Evolutionary conservation across 2,797 vertebrate species (phyloP).

Genomic region (Xiphorhynchus erythropygius): DNA sequence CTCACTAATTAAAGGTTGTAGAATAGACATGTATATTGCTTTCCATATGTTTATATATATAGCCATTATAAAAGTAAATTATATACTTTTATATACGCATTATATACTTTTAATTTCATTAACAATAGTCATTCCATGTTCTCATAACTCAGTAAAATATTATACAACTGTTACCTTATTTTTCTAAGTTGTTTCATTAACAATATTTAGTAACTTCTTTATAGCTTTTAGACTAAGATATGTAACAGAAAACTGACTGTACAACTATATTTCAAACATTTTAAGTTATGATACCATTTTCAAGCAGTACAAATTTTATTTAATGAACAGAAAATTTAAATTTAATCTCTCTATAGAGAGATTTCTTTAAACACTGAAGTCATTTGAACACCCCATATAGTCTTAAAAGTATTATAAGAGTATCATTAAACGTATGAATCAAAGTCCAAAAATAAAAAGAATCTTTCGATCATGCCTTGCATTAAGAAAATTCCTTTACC

Average conservation of each 20-base stretch:
- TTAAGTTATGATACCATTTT: not conserved
- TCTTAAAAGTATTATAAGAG: not conserved
- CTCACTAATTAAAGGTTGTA: not conserved
- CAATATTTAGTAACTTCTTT: not conserved
- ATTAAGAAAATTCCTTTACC: not conserved
- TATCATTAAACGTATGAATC: not conserved
- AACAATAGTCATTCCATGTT: not conserved
- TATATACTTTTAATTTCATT: not conserved
- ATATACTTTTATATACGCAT: not conserved
- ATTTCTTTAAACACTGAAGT: not conserved
- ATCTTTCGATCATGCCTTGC: not conserved
- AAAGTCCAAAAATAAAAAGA: not conserved
- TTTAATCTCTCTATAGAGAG: not conserved
- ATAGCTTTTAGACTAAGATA: not conserved
- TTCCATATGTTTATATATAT: not conserved
- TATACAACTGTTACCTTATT: not conserved
- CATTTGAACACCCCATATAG: not conserved
- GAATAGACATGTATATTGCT: not conserved
- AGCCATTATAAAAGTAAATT: not conserved
- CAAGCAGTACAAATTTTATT: not conserved
- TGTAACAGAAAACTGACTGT: not conserved
- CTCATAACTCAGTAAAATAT: not conserved
- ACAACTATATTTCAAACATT: not conserved
- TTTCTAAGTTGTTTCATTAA: not conserved
- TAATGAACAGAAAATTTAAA: not conserved